These are phyloP conservation scores for Parasteatoda lunata DNA, from an alignment of 2,888 invertebrate species.

Conservation along the genomic window DNA sequence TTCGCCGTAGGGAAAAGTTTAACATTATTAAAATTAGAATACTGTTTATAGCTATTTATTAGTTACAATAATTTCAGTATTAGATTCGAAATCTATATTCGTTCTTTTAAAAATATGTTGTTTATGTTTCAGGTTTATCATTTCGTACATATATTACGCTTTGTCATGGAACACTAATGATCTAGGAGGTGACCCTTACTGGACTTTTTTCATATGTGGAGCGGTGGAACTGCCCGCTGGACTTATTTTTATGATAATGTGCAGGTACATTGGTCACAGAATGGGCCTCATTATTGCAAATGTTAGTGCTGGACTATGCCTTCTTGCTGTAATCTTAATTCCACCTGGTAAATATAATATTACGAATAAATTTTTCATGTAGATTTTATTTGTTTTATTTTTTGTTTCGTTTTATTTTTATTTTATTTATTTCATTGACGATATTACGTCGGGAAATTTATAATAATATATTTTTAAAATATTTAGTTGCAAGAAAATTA, in stretches of 20 bases:
- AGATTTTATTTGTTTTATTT: too few relatives aligned
- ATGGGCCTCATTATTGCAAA: conserved; percentile 36
- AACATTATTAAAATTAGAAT: too few relatives aligned
- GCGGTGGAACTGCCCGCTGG: conserved; percentile 51
- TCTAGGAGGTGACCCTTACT: conserved; percentile 56
- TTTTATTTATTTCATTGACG: too few relatives aligned
- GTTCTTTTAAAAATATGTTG: too few relatives aligned
- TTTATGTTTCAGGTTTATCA: conserved; percentile 41
- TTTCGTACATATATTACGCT: conserved; percentile 63
- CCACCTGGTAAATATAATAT: conserved; percentile 26
- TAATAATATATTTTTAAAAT: too few relatives aligned
- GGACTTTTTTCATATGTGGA: conserved; percentile 56
- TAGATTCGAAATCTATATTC: too few relatives aligned
- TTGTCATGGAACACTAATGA: conserved; percentile 65
- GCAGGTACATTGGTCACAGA: conserved; percentile 37
- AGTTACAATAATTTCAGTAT: too few relatives aligned
- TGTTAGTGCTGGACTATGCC: conserved; percentile 52
- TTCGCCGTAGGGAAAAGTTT: too few relatives aligned
- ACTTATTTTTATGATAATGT: conserved; percentile 43
- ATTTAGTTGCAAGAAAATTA: too few relatives aligned
- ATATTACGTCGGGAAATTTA: too few relatives aligned
- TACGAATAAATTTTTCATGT: neutral
- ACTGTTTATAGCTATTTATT: too few relatives aligned
- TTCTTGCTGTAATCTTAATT: conserved; percentile 29
- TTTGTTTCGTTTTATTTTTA: too few relatives aligned